phyloP scores from a whole-genome alignment of 2,113 vertebrate genomes.

The Sphyrna mokarran region DNA sequence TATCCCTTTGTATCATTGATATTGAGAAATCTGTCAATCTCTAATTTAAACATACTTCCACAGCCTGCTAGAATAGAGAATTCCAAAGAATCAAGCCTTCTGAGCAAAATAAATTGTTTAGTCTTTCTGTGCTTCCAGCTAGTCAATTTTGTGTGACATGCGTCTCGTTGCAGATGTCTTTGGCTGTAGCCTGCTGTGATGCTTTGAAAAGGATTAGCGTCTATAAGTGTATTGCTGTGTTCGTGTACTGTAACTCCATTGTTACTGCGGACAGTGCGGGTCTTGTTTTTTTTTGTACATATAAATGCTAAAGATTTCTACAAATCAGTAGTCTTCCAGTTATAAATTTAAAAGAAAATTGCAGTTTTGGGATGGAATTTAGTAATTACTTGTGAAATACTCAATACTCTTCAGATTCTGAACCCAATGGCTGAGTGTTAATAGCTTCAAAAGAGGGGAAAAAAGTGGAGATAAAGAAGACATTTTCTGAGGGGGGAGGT shows the following conservation, averaged over 20 bases:
- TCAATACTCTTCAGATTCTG: too few species aligned
- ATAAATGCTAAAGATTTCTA: neutral
- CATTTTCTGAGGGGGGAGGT: neutral
- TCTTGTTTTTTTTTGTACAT: neutral
- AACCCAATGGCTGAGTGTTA: too few species aligned
- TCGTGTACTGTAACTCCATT: neutral
- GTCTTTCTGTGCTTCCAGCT: neutral
- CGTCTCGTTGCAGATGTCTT: neutral
- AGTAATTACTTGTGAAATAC: neutral
- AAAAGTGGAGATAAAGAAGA: neutral
- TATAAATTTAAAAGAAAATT: neutral
- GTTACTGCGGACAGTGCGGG: neutral
- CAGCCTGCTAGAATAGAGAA: too few species aligned
- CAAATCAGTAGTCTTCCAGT: neutral
- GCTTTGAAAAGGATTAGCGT: neutral
- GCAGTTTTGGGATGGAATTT: neutral
- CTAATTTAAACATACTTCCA: too few species aligned
- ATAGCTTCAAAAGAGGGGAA: neutral
- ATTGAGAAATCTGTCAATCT: too few species aligned
- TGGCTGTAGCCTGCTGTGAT: slow-evolving; percentile 1
- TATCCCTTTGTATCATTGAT: too few species aligned
- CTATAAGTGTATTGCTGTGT: neutral
- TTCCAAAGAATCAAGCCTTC: too few species aligned
- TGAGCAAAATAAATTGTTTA: neutral
- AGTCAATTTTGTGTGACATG: neutral